Base-by-base conservation (phyloP, 2,797 vertebrate genomes). In the Aselliscus stoliczkanus region DNA sequence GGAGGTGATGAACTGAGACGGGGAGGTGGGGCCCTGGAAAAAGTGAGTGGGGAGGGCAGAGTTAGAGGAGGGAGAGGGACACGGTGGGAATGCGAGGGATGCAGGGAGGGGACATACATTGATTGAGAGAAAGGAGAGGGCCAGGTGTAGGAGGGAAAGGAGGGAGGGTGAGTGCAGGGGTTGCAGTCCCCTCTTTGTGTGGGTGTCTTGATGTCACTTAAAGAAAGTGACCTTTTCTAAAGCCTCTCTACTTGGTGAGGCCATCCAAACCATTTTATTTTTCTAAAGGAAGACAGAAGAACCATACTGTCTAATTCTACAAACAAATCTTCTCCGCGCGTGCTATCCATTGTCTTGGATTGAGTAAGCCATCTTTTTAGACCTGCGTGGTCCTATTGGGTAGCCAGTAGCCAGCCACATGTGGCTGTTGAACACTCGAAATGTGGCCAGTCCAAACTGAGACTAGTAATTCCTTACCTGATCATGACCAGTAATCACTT, bases 151-250 rank as follows among this genome's bases (percentile, higher is more conserved):
- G n/a, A 50, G 52, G 64, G 5, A 5, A 58, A 18, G 34, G 44
- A 9, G 11, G 18, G 44, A 4, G 31, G n/a, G 37, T 4, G 0
- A 0, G n/a, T 3, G 31, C 47, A 18, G 27, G 47, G 14, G 7
- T 7, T 14, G 56, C 31, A 4, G 39, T 8, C 52, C 39, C 5
- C 27, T 29, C 69, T 64, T 56, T 27, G 21, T n/a, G 39, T 23
- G 70, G 17, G 6, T 50, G 37, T 69, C 69, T 89, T 10, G 0
- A 2, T 20, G 11, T 11, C 54, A 70, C 27, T 73, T 64, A 75
- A 75, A 91, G 86, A 60, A 90, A 73, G 29, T 5, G 15, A 31
- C 31, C 42, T 79, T 65, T 88, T 15, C 31, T 77, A 34, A 76
- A 94, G 64, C 44, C 60, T 52, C 21, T 47, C 42, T 50, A 14